Percentiles rank a stretch among this genome's conserved stretches.
phyloP scores from a whole-genome alignment of 2,797 vertebrate genomes.

The Typhlichthys subterraneus region DNA sequence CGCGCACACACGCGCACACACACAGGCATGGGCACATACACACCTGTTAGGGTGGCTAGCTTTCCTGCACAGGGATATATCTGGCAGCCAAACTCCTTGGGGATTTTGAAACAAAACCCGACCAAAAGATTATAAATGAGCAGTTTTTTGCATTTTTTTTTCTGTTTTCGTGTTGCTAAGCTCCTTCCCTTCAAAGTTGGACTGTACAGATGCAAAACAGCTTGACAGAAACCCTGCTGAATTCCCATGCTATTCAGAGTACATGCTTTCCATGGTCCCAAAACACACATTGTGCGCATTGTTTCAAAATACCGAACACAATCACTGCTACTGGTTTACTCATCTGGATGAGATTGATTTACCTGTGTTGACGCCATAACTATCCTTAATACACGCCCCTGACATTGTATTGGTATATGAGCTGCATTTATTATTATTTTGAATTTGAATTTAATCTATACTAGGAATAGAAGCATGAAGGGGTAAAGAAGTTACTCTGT shows the following conservation, averaged over 20 bases:
- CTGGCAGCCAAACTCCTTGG: slow-evolving; percentile 41
- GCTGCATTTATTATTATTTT: slow-evolving; percentile 29
- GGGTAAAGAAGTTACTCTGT: slow-evolving; percentile 16
- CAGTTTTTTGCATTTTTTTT: slow-evolving; percentile 35
- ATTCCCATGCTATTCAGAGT: slow-evolving; percentile 4
- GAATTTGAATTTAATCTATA: slow-evolving; percentile 7
- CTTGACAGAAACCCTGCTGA: slow-evolving; percentile 17
- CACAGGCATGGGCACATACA: slow-evolving; percentile 20
- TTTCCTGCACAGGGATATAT: slow-evolving; percentile 41
- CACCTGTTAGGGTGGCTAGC: slow-evolving; percentile 31
- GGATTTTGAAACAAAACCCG: slow-evolving; percentile 56
- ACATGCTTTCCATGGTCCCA: slow-evolving; percentile 8
- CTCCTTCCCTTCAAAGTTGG: slow-evolving; percentile 34
- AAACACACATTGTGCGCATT: slow-evolving; percentile 2
- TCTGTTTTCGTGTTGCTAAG: slow-evolving; percentile 46
- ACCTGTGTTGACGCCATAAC: not conserved
- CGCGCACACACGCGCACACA: slow-evolving; percentile 8
- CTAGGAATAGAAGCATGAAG: slow-evolving; percentile 19
- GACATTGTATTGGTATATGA: not conserved
- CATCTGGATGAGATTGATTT: too few relatives aligned
- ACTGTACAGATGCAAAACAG: slow-evolving; percentile 39
- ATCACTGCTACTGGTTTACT: not conserved
- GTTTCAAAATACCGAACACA: not conserved
- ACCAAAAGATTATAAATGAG: slow-evolving; percentile 57
- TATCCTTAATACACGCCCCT: not conserved